Evolutionary conservation across 2,888 invertebrate genomes (phyloP), one percentile per base, ranked within the genome.

Genomic region (Eristalinus sepulchralis): DNA sequence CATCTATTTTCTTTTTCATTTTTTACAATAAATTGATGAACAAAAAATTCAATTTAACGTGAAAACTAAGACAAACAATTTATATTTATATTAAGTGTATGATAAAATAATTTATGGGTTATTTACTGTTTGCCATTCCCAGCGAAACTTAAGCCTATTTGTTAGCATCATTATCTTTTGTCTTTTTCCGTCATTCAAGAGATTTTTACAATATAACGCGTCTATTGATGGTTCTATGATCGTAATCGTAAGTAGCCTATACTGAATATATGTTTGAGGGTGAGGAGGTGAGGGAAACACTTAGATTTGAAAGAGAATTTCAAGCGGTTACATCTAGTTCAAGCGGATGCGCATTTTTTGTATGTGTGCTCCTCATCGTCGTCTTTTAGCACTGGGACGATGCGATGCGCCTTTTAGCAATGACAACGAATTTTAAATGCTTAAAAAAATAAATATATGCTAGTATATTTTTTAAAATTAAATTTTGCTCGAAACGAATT

Each of bases 131-230:
- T 81, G 85, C 85, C 82, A 31, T 85, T 85, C 85, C 85, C 85
- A 85, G 85, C 85, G 85, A 77, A 77, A 73, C 77, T 73, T 85
- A 85, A 82, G 81, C 68, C 85, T 85, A 85, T 68, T 64, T 85
- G 64, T 85, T 85, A 85, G 85, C 85, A 85, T 85, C 85, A 82
- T 85, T 85, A 81, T 85, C 85, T 85, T 85, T 85, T 85, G 85
- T 85, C 85, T 85, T 85, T 85, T 85, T 81, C 17, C 76, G 66
- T 85, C 76, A 59, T 81, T 72, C 76, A 81, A 81, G 72, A 81
- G 76, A 85, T 68, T 81, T 47, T 81, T 77, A 77, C 62, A 77
- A 63, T 64, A 75, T 64, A 60, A 59, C 68, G 59, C 73, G 31
- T 57, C 36, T 36, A 24, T 57, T 22, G 22, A 13, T 55, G 55